Evolutionary conservation across 2,797 vertebrate genomes (phyloP).

Genomic region (Triplophysa bombifrons): DNA sequence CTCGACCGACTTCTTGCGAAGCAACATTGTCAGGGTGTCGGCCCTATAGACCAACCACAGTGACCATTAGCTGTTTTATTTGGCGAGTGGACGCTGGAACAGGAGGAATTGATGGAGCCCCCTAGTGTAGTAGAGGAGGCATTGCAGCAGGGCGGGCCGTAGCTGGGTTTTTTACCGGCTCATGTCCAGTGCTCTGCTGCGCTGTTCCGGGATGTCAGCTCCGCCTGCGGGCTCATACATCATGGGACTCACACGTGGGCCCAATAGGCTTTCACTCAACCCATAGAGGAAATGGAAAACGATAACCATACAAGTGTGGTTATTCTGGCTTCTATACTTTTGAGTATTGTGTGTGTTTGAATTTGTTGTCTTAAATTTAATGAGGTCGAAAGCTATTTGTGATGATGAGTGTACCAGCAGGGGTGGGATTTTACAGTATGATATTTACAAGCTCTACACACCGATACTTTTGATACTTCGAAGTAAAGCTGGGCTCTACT

Average conservation of each 20-base stretch:
- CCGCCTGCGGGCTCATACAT: conserved; percentile 32
- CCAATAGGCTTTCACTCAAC: conserved; percentile 74
- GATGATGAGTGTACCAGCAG: conserved; percentile 27
- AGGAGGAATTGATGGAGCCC: conserved; percentile 21
- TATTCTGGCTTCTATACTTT: conserved; percentile 48
- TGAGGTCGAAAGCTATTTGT: conserved; percentile 27
- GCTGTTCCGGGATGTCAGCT: conserved; percentile 40
- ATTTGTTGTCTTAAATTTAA: conserved; percentile 55
- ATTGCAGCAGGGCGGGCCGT: conserved; percentile 26
- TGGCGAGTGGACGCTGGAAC: conserved; percentile 41
- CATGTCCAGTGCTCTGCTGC: conserved; percentile 35
- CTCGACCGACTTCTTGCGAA: conserved; percentile 81
- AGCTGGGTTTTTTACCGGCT: conserved; percentile 51
- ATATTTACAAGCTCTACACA: conserved; percentile 47
- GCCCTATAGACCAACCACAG: conserved; percentile 82
- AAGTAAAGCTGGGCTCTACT: conserved; percentile 52
- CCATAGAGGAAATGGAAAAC: conserved; percentile 26
- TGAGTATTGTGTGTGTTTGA: conserved; percentile 62
- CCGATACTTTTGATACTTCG: conserved; percentile 57
- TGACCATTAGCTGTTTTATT: conserved; percentile 31
- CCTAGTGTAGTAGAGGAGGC: conserved; percentile 39
- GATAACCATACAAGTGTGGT: conserved; percentile 48
- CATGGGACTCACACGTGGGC: conserved; percentile 63
- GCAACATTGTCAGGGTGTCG: conserved; percentile 91
- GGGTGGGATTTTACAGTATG: conserved; percentile 39